Evolutionary conservation across 2,113 vertebrate species (phyloP).

Genomic region (Elephantulus edwardii): DNA sequence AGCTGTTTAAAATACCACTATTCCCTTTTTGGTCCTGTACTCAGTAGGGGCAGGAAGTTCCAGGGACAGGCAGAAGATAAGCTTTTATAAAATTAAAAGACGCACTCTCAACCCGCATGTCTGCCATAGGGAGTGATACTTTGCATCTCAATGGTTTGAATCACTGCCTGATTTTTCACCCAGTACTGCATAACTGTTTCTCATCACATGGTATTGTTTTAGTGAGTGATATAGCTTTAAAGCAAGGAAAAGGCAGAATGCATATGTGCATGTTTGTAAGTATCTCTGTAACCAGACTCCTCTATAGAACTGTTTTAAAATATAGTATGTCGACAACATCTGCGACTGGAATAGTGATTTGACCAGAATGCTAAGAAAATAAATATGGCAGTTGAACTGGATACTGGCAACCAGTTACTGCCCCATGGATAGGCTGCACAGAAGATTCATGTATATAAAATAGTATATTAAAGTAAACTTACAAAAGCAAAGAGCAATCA

Average conservation of each 20-base stretch:
- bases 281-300: conserved; percentile 31
- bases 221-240: conserved; percentile 23
- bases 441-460: conserved; percentile 88
- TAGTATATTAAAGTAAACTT: conserved; percentile 90
- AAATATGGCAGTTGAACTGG: conserved; percentile 73
- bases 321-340: conserved; percentile 73
- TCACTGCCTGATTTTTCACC: not conserved
- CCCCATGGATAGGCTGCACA: conserved; percentile 77
- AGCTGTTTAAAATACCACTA: conserved; percentile 19
- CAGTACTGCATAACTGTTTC: not conserved
- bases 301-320: conserved; percentile 66
- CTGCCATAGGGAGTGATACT: not conserved
- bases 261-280: conserved; percentile 31
- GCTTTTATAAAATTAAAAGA: not conserved
- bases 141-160: conserved; percentile 44
- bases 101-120: not conserved
- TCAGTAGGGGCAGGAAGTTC: not conserved
- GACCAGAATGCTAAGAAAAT: conserved; percentile 71
- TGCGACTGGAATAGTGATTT: conserved; percentile 74
- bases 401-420: conserved; percentile 71
- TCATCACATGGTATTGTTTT: conserved; percentile 40
- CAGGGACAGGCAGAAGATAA: not conserved
- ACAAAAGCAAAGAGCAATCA: conserved; percentile 90
- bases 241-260: conserved; percentile 40
- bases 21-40: not conserved